Conservation (phyloP, 2,888 invertebrate species). For the Tachystola acroxantha region DNA sequence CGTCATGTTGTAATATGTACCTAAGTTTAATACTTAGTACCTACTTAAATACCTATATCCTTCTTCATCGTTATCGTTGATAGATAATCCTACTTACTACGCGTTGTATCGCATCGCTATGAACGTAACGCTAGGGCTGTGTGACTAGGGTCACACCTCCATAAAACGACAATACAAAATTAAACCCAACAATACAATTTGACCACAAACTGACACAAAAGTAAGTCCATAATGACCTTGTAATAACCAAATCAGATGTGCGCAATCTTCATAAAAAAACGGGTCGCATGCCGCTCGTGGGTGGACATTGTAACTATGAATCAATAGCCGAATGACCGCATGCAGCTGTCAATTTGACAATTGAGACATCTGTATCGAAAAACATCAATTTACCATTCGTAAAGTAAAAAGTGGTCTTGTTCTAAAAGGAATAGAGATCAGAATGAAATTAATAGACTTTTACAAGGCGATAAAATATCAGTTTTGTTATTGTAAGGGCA, state of each 20-base stretch:
- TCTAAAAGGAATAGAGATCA: constrained; percentile 10
- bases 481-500: constrained; percentile 18
- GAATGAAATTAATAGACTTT: constrained; percentile 19
- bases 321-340: constrained; percentile 49
- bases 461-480: constrained; percentile 3
- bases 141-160: no score
- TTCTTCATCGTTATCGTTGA: no score
- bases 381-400: constrained; percentile 10
- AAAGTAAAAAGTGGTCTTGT: background rate
- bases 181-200: constrained; percentile 14
- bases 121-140: no score
- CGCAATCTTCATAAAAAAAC: constrained; percentile 26
- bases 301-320: constrained; percentile 47
- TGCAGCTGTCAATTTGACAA: constrained; percentile 65
- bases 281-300: constrained; percentile 39
- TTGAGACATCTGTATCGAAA: constrained; percentile 50
- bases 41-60: no score
- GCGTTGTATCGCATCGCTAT: no score
- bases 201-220: constrained; percentile 23
- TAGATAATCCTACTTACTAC: no score
- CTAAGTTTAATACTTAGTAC: no score
- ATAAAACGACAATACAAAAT: background rate
- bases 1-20: no score
- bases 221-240: constrained; percentile 36
- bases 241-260: constrained; percentile 29